phyloP scores from a whole-genome alignment of 2,888 invertebrate genomes.

The Ctenicera cuprea region DNA sequence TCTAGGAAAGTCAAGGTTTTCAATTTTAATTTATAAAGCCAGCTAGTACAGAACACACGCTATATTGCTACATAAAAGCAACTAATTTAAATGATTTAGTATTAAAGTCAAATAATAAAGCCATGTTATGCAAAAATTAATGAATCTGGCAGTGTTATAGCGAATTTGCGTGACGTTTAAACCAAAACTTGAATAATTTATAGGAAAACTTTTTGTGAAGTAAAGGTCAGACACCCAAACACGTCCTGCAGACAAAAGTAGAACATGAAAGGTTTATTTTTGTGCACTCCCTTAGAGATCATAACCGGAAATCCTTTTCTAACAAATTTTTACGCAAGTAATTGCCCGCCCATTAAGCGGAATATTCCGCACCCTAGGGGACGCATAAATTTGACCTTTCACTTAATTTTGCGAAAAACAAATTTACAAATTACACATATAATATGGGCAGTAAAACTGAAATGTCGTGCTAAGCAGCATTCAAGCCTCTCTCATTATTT shows the following conservation, averaged over 20 bases:
- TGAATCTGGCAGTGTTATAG: constrained; percentile 10
- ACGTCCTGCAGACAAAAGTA: not conserved
- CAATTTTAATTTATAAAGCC: constrained; percentile 4
- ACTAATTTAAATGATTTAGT: constrained; percentile 21
- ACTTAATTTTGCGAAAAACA: not conserved
- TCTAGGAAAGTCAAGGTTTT: constrained; percentile 30
- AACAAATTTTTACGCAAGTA: not conserved
- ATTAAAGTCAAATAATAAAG: constrained; percentile 29
- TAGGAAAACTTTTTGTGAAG: constrained; percentile 13
- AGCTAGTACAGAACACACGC: not conserved
- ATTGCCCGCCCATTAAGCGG: not conserved
- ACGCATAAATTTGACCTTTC: constrained; percentile 10
- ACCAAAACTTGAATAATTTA: constrained; percentile 32
- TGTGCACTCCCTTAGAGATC: not conserved
- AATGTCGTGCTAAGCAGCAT: constrained; percentile 8
- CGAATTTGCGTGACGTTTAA: constrained; percentile 20
- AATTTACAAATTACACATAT: constrained; percentile 4
- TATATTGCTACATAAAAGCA: not conserved
- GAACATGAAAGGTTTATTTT: not conserved
- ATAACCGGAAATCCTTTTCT: not conserved
- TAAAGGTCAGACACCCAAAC: constrained; percentile 25
- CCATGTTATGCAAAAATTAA: constrained; percentile 30
- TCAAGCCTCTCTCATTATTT: constrained; percentile 16
- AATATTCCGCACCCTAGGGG: not conserved
- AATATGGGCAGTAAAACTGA: constrained; percentile 3